Evolutionary conservation across 2,113 vertebrate species (phyloP), one percentile per base, ranked within the genome.

Genomic region (Elanoides forficatus): DNA sequence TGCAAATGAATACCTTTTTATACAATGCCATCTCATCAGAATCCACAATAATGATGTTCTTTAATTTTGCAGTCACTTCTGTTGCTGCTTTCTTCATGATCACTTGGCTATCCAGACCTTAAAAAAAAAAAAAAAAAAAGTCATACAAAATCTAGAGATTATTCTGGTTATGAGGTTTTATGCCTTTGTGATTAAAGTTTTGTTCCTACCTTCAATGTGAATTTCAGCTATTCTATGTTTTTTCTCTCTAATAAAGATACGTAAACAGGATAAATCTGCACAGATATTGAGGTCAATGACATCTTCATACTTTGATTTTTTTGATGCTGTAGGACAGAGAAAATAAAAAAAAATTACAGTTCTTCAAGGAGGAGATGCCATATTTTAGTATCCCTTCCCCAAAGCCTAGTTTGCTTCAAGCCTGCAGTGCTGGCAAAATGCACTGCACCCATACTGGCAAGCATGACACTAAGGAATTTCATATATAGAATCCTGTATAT

Each of bases 101-200:
- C 48, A 99, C 98, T 93, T 99, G 98, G 90, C 99, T 99, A 94
- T 99, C 99, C 94, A 99, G 98, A 53, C 99, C 99, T 99, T 81
- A 68, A 72, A 63, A 83, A 73, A 89, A 21, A 68, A 89, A 25
- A 71, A 56, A 48, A 67, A 66, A 86, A 9, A 30, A 66, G 7
- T 29, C 7, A 71, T 11, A 74, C 26, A 95, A 97, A 36, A 55
- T 94, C 73, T 6, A 86, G 18, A 90, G 25, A 72, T 15, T 55
- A 40, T 11, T 55, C 60, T 3, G 2, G 32, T 81, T 90, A 62
- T 3, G 4, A 81, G 52, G 13, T 79, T 91, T 26, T 65, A 5
- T 86, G 85, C n/a, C 26, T 74, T 85, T 50, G 26, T 42, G 71
- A 87, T 34, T 66, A 7, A 91, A 76, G 38, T 42, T 90, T 70